A percentile compares a stretch with the other conserved stretches of the same genome.
Evolutionary conservation across 2,113 vertebrate genomes (phyloP).

Genomic region (Felis catus): DNA sequence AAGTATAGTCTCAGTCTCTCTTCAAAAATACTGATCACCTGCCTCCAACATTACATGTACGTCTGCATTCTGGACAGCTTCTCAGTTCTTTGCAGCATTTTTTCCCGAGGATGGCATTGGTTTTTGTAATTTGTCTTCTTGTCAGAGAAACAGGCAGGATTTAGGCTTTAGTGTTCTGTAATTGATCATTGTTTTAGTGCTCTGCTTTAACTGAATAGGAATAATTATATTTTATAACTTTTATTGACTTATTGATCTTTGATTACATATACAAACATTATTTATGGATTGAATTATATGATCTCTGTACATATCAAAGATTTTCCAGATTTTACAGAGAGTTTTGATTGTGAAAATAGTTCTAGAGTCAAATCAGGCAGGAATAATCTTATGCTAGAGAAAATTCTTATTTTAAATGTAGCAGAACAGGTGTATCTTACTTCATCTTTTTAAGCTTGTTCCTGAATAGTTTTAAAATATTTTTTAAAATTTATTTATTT

Average conservation of each 20-base stretch:
- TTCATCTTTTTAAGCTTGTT: background rate
- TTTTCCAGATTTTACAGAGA: background rate
- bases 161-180: background rate
- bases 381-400: background rate
- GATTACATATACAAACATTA: background rate
- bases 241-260: background rate
- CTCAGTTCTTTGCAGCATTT: background rate
- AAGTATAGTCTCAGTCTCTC: background rate
- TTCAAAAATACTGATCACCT: background rate
- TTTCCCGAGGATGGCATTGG: background rate
- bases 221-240: background rate
- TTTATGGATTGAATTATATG: background rate
- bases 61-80: conserved; percentile 25
- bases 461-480: background rate
- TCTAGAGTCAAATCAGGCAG: background rate
- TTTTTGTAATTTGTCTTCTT: conserved; percentile 48
- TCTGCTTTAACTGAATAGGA: background rate
- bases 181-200: background rate
- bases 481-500: too few species aligned
- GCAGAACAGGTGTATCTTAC: background rate
- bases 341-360: background rate
- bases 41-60: background rate
- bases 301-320: background rate
- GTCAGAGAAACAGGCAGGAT: background rate
- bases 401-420: background rate